Conservation (phyloP, 2,113 vertebrate genomes). For the Tichodroma muraria region DNA sequence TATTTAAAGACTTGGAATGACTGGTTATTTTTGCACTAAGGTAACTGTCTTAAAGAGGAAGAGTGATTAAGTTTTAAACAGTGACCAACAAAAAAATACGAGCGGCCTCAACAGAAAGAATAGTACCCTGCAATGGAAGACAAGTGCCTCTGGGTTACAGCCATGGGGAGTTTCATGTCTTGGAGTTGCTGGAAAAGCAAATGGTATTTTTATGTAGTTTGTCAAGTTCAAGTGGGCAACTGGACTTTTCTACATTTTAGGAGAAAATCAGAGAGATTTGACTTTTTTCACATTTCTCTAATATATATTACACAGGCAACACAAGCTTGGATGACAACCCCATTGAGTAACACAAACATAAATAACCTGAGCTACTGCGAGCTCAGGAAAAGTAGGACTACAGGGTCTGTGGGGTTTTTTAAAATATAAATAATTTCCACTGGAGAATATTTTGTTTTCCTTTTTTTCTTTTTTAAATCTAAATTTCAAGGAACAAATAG, state of each 20-base stretch:
- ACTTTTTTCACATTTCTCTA: not conserved
- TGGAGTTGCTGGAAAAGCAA: not conserved
- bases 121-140: not conserved
- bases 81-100: not conserved
- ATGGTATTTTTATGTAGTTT: not conserved
- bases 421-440: not conserved
- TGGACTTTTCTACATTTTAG: not conserved
- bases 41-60: conserved; percentile 53
- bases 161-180: not conserved
- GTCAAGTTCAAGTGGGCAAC: not conserved
- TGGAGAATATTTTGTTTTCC: not conserved
- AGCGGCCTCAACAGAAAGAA: not conserved
- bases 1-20: conserved; percentile 3
- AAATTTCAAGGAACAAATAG: not conserved
- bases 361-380: not conserved
- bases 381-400: not conserved
- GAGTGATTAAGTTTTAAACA: conserved; percentile 49
- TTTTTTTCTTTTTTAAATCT: not conserved
- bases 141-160: not conserved
- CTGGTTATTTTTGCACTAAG: conserved; percentile 48
- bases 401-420: not conserved
- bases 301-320: not conserved
- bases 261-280: not conserved
- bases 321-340: not conserved
- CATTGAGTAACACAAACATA: not conserved